These are phyloP conservation scores for Cyprinus carpio DNA, from an alignment of 2,113 vertebrate species.

Conservation along the genomic window DNA sequence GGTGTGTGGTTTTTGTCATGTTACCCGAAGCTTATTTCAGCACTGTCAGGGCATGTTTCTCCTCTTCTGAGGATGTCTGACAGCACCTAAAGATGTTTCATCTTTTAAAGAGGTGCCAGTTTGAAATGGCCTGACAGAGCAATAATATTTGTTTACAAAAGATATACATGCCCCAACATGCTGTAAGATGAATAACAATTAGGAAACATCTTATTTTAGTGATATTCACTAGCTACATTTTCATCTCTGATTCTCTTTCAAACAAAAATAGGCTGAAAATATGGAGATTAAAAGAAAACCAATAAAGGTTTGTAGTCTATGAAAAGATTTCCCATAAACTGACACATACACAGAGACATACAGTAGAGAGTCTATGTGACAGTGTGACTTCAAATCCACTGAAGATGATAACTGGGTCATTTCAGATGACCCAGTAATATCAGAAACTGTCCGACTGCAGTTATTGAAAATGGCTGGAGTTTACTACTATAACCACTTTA, in stretches of 20 bases:
- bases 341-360: slow-evolving; percentile 11
- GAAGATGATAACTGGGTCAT: slow-evolving; percentile 40
- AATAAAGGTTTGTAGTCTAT: neutral
- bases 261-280: neutral
- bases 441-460: slow-evolving; percentile 24
- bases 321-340: slow-evolving; percentile 20
- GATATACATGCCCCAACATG: neutral
- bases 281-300: neutral
- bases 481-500: slow-evolving; percentile 41
- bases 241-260: neutral
- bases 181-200: neutral
- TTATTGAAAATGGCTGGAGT: slow-evolving; percentile 33
- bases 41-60: neutral
- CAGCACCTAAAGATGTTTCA: slow-evolving; percentile 1
- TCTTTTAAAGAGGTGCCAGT: slow-evolving; percentile 23
- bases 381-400: neutral
- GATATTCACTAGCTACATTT: neutral
- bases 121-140: slow-evolving; percentile 15
- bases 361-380: neutral
- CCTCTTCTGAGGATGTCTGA: slow-evolving; percentile 8
- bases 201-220: neutral
- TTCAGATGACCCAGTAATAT: slow-evolving; percentile 39
- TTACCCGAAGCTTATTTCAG: neutral
- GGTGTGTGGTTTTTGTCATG: slow-evolving; percentile 1
- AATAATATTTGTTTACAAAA: neutral